These are phyloP conservation scores for Mormyrus proboscirostris DNA, from an alignment of 2,797 vertebrate species.

Conservation along the genomic window DNA sequence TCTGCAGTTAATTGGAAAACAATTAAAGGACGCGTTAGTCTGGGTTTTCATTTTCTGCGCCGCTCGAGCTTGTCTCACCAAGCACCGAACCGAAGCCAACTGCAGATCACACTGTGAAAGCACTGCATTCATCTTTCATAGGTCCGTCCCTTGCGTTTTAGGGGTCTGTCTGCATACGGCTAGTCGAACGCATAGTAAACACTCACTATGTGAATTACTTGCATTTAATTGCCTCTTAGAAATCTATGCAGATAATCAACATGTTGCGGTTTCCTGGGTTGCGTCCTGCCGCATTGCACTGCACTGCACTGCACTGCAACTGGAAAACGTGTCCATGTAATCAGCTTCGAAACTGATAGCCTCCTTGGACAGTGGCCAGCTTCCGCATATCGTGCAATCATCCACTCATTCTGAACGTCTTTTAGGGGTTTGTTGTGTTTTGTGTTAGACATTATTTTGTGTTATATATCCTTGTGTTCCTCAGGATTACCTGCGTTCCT, in stretches of 20 bases:
- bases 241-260: not conserved
- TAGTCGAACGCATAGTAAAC: not conserved
- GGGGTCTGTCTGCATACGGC: not conserved
- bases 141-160: not conserved
- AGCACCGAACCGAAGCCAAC: not conserved
- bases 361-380: not conserved
- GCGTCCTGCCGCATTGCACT: not conserved
- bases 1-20: slow-evolving; percentile 16
- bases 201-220: not conserved
- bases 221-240: not conserved
- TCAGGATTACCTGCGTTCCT: not conserved
- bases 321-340: not conserved
- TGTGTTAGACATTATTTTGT: not conserved
- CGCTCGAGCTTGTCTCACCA: not conserved
- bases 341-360: not conserved
- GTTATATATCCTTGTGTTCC: not conserved
- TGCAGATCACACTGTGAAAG: not conserved
- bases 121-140: not conserved
- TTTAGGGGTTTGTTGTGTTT: not conserved
- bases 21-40: slow-evolving; percentile 12
- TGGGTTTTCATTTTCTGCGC: not conserved
- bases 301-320: not conserved
- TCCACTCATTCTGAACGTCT: not conserved
- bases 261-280: not conserved
- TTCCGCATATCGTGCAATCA: not conserved